Evolutionary conservation across 2,113 vertebrate species (phyloP), one percentile per base, ranked within the genome.

Genomic region (Anser brachyrhynchus): DNA sequence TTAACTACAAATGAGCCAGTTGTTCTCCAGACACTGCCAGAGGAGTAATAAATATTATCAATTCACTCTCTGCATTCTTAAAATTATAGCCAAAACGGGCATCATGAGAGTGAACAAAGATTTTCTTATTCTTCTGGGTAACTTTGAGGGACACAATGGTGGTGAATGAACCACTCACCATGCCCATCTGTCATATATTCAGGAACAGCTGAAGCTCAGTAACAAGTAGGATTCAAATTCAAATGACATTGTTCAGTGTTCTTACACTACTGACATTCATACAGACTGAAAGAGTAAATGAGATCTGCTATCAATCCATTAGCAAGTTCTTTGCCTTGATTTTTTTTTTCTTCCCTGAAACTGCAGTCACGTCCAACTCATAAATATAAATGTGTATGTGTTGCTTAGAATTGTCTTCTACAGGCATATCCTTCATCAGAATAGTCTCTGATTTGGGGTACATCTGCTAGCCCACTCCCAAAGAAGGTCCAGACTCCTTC

Each of bases 151-250:
- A 43, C 41, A 70, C 37, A 76, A 5, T 39, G 8, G 19, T 54
- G 54, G 66, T 39, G 84, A 96, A 85, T 76, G 74, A 87, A 69
- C 29, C 66, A 72, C 89, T 75, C 2, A 1, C 54, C 44, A 70
- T 62, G 67, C 41, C 84, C 64, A 91, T 92, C 91, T 94, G 75
- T 70, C 91, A 79, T 22, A 67, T 26, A 95, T 54, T 67, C 58
- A 76, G 37, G 67, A 91, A 66, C 67, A 92, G 78, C 59, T 95
- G 93, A 95, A 79, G 41, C 37, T 88, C 71, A 71, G 7, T 41
- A 87, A 87, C 51, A 87, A 89, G 35, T 10, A 83, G 46, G 62
- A 90, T 62, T 91, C 51, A 94, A 93, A 95, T 87, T 93, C 37
- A 92, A 85, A 87, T 66, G 0, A 29, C 37, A 76, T n/a, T 65